Evolutionary conservation across 2,113 vertebrate species (phyloP).

Genomic region (Menidia beryllina): DNA sequence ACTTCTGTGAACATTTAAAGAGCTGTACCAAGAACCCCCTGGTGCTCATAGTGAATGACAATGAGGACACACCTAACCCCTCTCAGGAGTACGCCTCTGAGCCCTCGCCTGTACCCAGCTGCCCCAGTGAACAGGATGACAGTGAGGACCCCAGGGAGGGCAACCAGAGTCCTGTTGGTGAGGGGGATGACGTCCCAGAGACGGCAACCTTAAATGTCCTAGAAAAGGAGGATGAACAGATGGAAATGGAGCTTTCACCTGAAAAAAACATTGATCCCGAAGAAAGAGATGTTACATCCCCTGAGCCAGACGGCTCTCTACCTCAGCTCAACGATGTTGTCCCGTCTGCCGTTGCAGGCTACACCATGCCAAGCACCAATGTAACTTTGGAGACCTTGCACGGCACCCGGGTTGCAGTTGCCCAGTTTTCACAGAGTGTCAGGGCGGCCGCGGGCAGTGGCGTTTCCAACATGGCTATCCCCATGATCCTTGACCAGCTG

Average conservation of each 20-base stretch:
- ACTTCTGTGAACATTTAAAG: constrained; percentile 95
- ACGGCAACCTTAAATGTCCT: constrained; percentile 74
- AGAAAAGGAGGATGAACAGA: constrained; percentile 91
- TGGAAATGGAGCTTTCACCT: constrained; percentile 89
- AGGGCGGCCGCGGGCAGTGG: constrained; percentile 79
- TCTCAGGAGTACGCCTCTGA: constrained; percentile 87
- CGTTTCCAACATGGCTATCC: constrained; percentile 90
- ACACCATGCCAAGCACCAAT: constrained; percentile 96
- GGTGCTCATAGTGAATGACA: constrained; percentile 95
- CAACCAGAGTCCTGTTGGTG: constrained; percentile 74
- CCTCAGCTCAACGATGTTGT: constrained; percentile 85
- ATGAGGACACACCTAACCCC: constrained; percentile 87
- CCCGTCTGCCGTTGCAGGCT: constrained; percentile 83
- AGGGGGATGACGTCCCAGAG: constrained; percentile 86
- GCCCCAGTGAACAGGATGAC: constrained; percentile 89
- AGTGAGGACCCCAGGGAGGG: constrained; percentile 91
- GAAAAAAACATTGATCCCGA: constrained; percentile 84
- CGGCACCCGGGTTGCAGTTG: constrained; percentile 96
- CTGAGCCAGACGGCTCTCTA: constrained; percentile 85
- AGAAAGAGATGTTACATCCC: constrained; percentile 80
- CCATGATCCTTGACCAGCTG: constrained; percentile 97
- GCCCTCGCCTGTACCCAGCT: constrained; percentile 88
- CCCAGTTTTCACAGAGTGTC: constrained; percentile 93
- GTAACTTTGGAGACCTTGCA: constrained; percentile 97
- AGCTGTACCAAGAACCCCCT: constrained; percentile 94